These are phyloP conservation scores for human (Homo sapiens) DNA, from an alignment of 2,113 vertebrate genomes.

Conservation along the genomic window GRCh38 chr16:8210001-8210500, in stretches of 20 bases:
- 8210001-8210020: slow-evolving; percentile 1
- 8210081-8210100: neutral
- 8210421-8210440: neutral
- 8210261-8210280: accelerated
- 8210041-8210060: neutral
- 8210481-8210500: neutral
- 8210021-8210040: neutral
- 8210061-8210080: neutral
- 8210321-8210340: neutral
- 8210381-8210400: neutral
- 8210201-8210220: neutral
- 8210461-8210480: neutral
- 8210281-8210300: neutral
- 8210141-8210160: neutral
- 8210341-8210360: neutral
- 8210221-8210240: neutral
- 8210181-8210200: too few species aligned
- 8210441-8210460: neutral
- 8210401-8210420: neutral
- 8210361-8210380: neutral
- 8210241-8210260: accelerated
- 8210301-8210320: neutral
- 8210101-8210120: neutral
- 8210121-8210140: too few species aligned
- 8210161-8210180: neutral